phyloP scores from a whole-genome alignment of 2,888 invertebrate species.

The Terebella lapidaria region DNA sequence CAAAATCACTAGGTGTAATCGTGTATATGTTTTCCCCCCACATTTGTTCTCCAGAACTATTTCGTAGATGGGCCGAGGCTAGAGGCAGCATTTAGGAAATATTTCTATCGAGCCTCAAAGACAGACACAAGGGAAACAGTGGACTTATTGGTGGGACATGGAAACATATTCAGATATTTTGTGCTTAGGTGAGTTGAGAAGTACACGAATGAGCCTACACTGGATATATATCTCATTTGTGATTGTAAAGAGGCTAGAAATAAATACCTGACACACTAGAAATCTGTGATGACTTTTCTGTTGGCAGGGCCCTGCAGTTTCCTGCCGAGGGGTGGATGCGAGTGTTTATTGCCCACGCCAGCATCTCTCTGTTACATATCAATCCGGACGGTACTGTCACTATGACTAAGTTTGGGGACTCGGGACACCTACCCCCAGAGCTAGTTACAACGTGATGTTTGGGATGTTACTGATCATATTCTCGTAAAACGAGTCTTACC shows the following conservation, averaged over 20 bases:
- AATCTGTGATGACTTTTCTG: too few species aligned
- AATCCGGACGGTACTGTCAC: conserved; percentile 25
- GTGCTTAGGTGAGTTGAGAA: conserved; percentile 15
- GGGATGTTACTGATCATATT: too few species aligned
- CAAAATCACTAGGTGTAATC: too few species aligned
- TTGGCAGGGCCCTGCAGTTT: conserved; percentile 27
- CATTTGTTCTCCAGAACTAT: conserved; percentile 21
- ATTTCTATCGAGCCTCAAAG: conserved; percentile 21
- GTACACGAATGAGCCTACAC: too few species aligned
- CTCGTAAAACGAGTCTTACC: too few species aligned
- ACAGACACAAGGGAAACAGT: conserved; percentile 7
- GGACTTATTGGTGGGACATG: conserved; percentile 25
- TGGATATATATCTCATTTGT: too few species aligned
- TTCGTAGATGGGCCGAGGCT: conserved; percentile 22
- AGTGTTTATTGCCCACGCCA: conserved; percentile 25
- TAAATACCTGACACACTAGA: too few species aligned
- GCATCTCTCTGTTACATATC: conserved; percentile 22
- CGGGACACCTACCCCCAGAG: conserved; percentile 21
- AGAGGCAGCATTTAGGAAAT: conserved; percentile 28
- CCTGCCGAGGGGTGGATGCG: conserved; percentile 27
- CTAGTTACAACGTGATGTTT: conserved; percentile 13
- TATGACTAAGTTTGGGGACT: conserved; percentile 23
- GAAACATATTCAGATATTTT: conserved; percentile 26
- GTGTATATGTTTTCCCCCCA: too few species aligned
- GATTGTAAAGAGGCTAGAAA: too few species aligned